Evolutionary conservation across 2,113 vertebrate species (phyloP), one percentile per base, ranked within the genome.

Genomic region (Entomyzon cyanotis): DNA sequence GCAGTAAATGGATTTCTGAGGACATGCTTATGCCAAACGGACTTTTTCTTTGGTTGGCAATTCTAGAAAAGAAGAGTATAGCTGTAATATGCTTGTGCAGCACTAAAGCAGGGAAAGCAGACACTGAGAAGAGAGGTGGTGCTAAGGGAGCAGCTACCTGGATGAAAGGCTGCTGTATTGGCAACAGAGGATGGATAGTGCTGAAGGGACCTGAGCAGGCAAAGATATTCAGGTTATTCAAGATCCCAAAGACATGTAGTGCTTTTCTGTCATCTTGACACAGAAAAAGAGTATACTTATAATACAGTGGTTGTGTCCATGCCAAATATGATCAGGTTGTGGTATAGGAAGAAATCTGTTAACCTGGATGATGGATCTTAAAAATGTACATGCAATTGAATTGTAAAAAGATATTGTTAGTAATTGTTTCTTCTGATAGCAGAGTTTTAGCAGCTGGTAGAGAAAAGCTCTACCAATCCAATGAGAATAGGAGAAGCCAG

Each of bases 301-400:
- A 41, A 27, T 35, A 5, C 46, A 19, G 0, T 3, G 4, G 22
- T 2, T 2, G 3, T 52, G 9, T 75, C 41, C 12, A 2, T 62
- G 17, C 2, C 37, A 44, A 65, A 44, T 3, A 0, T 28, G 4
- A 53, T 41, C 58, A 71, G 44, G 14, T 42, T 90, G 11, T 15
- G 7, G 39, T 7, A 4, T 23, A 58, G 56, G 35, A 87, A 50
- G 20, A 82, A 62, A 46, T 21, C 4, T 2, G 3, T 10, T 58
- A 58, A 55, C 33, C 11, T 2, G 5, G 39, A 46, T 33, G 28
- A 50, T 39, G 39, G 47, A 27, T 50, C 42, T 82, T 30, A 39
- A 59, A 78, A 81, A 22, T 23, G 11, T 35, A 11, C 15, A 2
- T 46, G 7, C 33, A 46, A 56, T 87, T 80, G 12, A 62, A 42